Base-by-base conservation (phyloP, 1,140 invertebrate genomes). In the Phocides pigmalion region DNA sequence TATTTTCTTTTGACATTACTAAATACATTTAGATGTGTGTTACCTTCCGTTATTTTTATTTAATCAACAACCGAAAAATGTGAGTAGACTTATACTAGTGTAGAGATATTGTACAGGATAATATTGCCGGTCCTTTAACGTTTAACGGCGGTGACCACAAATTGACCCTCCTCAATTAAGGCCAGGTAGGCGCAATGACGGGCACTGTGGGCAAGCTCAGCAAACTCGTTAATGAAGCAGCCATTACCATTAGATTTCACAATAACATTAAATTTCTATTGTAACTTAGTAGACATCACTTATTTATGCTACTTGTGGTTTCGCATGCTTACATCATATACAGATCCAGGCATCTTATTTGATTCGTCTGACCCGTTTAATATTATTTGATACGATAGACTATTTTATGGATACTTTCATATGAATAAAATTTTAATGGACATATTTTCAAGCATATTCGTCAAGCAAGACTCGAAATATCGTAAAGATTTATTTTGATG, bases 121-220 rank as follows among this genome's bases (percentile, higher is more conserved):
- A 41, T 56, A 56, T 56, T 44, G 53, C 12, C 39, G 41, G 53
- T 20, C 39, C 53, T 56, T 56, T 56, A 56, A 44, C 39, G 39
- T 44, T 56, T 42, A 56, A 42, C 53, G 53, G 20, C 39, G 58
- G 44, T 62, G 32, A 62, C 58, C 32, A 53, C 49, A 63, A 54
- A 56, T 64, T 64, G 62, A 64, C 62, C 62, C 62, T 54, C 25
- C 25, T 54, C 51, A 64, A 54, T 64, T 64, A 64, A 54, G 37
- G 62, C 41, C 50, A 53, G 51, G 51, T 64, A 59, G 42, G 54
- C 54, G 42, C 54, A 46, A 19, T 28, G 54, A 58, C 14, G 54
- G 39, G 14, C 49, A 37, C 49, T 44, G 20, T 1, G 54, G 32
- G 54, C 53, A 58, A 42, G 37, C 51, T 54, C 51, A 54, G 37